A percentile compares a stretch with the other conserved stretches of the same genome.
Conservation (phyloP, 2,113 vertebrate genomes). For the Clarias magur region DNA sequence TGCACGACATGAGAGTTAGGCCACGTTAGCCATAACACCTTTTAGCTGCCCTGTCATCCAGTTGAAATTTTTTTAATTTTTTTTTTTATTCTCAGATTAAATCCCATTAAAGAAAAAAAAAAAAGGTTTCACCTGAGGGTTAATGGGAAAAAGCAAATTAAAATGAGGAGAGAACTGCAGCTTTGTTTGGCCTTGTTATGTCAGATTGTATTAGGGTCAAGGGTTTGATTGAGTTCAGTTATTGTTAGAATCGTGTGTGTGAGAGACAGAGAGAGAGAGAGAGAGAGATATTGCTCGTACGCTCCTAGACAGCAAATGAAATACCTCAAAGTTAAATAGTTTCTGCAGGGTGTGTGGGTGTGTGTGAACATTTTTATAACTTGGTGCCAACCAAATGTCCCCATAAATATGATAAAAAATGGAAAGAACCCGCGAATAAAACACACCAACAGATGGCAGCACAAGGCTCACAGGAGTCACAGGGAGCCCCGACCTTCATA, state of each 20-base stretch:
- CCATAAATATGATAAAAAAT: too few species aligned
- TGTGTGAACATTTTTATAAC: background rate
- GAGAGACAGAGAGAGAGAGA: background rate
- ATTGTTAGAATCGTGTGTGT: slow-evolving; percentile 27
- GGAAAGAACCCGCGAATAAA: too few species aligned
- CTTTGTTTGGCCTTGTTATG: slow-evolving; percentile 31
- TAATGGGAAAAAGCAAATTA: slow-evolving; percentile 40
- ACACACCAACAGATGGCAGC: too few species aligned
- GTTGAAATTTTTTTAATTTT: background rate
- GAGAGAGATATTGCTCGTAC: background rate
- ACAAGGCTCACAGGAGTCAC: too few species aligned
- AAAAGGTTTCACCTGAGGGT: slow-evolving; percentile 25
- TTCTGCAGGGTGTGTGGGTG: background rate
- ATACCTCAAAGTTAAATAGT: background rate
- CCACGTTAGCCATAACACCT: background rate
- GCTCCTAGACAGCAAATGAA: background rate
- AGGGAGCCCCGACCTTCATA: too few species aligned
- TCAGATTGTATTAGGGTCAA: slow-evolving; percentile 40
- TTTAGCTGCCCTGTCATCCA: background rate
- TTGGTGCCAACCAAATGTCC: too few species aligned
- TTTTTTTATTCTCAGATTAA: slow-evolving; percentile 31
- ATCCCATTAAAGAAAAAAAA: slow-evolving; percentile 36
- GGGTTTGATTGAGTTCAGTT: slow-evolving; percentile 39
- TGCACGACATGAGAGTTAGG: background rate
- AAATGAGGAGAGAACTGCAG: slow-evolving; percentile 15